Evolutionary conservation across 2,113 vertebrate species (phyloP).

Genomic region (Grus americana): DNA sequence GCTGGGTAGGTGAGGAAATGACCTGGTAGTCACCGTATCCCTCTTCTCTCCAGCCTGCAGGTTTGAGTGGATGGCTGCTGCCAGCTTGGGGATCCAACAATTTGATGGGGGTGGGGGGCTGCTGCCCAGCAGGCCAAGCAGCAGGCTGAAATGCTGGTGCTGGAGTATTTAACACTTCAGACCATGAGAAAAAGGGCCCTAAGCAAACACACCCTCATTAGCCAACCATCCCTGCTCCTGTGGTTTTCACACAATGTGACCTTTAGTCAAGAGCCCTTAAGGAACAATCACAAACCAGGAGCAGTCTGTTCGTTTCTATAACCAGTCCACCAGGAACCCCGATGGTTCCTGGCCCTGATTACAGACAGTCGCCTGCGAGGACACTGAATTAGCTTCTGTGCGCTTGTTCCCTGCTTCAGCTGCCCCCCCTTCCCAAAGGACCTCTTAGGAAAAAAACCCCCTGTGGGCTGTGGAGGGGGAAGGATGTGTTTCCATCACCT

Average conservation of each 20-base stretch:
- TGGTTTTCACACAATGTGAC: constrained; percentile 46
- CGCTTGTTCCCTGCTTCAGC: neutral
- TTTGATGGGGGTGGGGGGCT: neutral
- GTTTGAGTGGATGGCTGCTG: neutral
- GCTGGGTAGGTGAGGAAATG: neutral
- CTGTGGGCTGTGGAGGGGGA: neutral
- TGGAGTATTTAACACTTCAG: neutral
- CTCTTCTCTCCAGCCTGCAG: neutral
- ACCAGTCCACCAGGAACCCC: neutral
- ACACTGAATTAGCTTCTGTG: neutral
- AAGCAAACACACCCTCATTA: neutral
- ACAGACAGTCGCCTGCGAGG: neutral
- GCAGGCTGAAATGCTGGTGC: rapidly evolving
- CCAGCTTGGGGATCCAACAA: neutral
- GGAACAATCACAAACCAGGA: constrained; percentile 15
- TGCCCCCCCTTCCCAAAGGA: constrained; percentile 5
- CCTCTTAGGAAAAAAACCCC: neutral
- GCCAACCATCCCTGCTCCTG: neutral
- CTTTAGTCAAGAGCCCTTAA: constrained; percentile 54
- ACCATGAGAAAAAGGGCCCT: neutral
- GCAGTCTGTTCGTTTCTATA: constrained; percentile 26
- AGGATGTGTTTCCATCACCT: neutral
- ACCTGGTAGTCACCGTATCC: neutral
- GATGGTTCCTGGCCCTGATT: constrained; percentile 2
- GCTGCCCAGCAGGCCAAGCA: neutral